phyloP scores from a whole-genome alignment of 2,797 vertebrate genomes.

The Remorina albescens region DNA sequence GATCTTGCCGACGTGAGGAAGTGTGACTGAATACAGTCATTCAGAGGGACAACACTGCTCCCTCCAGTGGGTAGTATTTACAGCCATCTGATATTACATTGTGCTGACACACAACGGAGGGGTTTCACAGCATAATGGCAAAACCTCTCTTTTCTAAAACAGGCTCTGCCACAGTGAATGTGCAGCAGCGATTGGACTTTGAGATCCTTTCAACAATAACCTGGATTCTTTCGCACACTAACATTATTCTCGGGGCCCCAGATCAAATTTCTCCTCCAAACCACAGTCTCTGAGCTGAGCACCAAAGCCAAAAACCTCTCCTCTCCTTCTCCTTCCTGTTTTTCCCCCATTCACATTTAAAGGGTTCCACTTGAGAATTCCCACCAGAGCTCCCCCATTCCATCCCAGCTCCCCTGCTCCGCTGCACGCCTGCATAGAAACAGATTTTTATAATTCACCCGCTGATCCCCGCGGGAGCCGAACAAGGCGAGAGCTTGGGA shows the following conservation, averaged over 20 bases:
- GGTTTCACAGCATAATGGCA: constrained; percentile 49
- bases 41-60: constrained; percentile 32
- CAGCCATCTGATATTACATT: constrained; percentile 52
- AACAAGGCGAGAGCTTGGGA: constrained; percentile 87
- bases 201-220: constrained; percentile 63
- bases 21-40: constrained; percentile 50
- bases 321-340: constrained; percentile 58
- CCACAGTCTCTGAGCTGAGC: constrained; percentile 56
- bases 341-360: constrained; percentile 58
- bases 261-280: constrained; percentile 72
- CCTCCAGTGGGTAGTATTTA: constrained; percentile 38
- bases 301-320: constrained; percentile 59
- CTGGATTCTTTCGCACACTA: constrained; percentile 55
- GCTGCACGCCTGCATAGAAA: constrained; percentile 67
- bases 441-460: constrained; percentile 82
- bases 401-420: constrained; percentile 65
- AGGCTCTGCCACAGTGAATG: constrained; percentile 30
- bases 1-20: constrained; percentile 35
- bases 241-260: constrained; percentile 66
- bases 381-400: constrained; percentile 72
- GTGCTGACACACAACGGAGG: constrained; percentile 50
- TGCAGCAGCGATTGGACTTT: constrained; percentile 36
- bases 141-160: constrained; percentile 52
- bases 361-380: constrained; percentile 74
- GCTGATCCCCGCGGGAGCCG: constrained; percentile 71